Conservation (phyloP, 2,113 vertebrate species). For the Eolophus roseicapilla region DNA sequence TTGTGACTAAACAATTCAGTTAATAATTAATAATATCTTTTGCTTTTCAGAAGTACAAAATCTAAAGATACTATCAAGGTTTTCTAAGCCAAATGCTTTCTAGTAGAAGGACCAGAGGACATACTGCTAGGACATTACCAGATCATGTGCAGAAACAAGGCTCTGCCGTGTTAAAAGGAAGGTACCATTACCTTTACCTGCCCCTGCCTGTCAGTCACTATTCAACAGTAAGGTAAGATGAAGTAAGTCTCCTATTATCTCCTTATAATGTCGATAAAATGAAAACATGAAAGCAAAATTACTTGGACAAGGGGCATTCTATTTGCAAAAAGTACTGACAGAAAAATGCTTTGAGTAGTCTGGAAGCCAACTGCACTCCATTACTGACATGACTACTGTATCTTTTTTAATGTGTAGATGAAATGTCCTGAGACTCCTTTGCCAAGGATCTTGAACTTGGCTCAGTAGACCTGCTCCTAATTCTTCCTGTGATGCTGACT, state of each 20-base stretch:
- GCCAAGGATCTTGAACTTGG: background rate
- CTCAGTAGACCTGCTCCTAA: background rate
- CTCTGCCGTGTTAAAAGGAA: background rate
- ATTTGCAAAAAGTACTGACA: background rate
- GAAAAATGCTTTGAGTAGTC: background rate
- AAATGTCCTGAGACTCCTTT: background rate
- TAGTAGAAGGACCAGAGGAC: background rate
- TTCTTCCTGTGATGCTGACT: background rate
- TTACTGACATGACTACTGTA: background rate
- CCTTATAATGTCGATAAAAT: background rate
- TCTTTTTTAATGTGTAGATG: background rate
- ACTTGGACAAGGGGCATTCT: background rate
- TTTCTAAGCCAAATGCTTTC: background rate
- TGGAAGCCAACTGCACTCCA: background rate
- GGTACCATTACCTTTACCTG: background rate
- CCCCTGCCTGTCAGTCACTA: background rate
- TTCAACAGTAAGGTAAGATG: background rate
- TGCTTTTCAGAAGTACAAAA: background rate
- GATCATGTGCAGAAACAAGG: background rate
- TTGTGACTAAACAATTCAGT: background rate
- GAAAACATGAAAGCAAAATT: background rate
- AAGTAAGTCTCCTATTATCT: background rate
- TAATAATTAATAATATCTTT: background rate
- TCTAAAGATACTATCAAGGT: background rate
- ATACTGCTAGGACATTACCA: background rate